phyloP scores from a whole-genome alignment of 2,888 invertebrate genomes.

The Cinara cedri region DNA sequence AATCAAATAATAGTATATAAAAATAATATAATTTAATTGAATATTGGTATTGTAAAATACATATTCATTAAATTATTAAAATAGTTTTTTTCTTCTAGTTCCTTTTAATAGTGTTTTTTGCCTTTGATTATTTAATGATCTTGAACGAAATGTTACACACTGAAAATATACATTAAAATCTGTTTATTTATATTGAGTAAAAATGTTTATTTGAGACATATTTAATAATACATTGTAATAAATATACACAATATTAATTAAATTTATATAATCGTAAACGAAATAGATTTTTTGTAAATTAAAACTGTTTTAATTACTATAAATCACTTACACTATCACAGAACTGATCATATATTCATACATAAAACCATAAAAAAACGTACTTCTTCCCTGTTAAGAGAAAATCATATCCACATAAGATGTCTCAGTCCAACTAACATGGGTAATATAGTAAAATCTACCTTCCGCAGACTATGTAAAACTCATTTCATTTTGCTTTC shows the following conservation, averaged over 20 bases:
- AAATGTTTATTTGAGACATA: background rate
- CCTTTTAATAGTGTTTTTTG: conserved; percentile 36
- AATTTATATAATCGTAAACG: background rate
- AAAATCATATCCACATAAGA: too few species aligned
- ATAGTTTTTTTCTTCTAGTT: conserved; percentile 40
- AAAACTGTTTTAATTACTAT: background rate
- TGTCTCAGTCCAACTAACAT: too few species aligned
- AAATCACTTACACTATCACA: too few species aligned
- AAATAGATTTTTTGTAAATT: background rate
- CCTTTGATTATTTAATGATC: conserved; percentile 29
- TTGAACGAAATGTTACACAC: conserved; percentile 49
- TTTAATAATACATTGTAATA: background rate
- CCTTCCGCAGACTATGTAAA: too few species aligned
- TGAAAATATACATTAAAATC: conserved; percentile 23
- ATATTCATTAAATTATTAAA: conserved; percentile 19
- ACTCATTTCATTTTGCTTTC: too few species aligned
- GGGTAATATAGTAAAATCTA: too few species aligned
- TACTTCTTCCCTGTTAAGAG: too few species aligned
- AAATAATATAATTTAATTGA: background rate
- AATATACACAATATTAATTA: background rate
- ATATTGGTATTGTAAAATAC: background rate
- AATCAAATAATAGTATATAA: background rate
- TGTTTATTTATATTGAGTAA: background rate
- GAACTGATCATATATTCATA: too few species aligned
- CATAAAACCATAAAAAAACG: too few species aligned